Evolutionary conservation across 2,888 invertebrate species (phyloP).

Genomic region (Mylabris sibirica): DNA sequence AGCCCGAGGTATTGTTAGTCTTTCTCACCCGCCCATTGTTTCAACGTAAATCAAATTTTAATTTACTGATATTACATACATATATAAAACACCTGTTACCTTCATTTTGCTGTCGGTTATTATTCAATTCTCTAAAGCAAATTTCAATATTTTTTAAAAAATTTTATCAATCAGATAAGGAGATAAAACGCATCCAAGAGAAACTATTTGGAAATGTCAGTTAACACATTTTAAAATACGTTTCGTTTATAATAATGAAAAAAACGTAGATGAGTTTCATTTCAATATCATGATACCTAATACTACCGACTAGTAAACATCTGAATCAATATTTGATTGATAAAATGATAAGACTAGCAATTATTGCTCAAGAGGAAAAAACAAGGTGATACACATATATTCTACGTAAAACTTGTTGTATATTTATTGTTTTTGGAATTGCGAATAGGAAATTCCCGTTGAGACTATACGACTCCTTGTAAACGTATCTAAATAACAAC

Average conservation of each 20-base stretch:
- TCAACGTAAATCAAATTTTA: constrained; percentile 54
- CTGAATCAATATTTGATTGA: constrained; percentile 5
- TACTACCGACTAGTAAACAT: neutral
- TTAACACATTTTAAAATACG: neutral
- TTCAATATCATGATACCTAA: neutral
- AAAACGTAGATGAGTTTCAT: neutral
- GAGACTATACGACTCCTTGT: neutral
- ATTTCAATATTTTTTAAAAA: too few relatives aligned
- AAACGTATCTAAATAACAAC: neutral
- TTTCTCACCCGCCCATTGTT: constrained; percentile 55
- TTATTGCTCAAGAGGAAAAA: constrained; percentile 1
- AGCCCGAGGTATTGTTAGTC: constrained; percentile 53
- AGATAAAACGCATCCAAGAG: too few relatives aligned
- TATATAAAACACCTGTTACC: constrained; percentile 37
- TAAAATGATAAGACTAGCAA: neutral
- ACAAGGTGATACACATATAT: constrained; percentile 3
- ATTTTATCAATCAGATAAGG: too few relatives aligned
- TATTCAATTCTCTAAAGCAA: constrained; percentile 22
- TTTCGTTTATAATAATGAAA: neutral
- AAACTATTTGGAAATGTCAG: too few relatives aligned
- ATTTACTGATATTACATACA: constrained; percentile 46
- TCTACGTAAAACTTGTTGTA: neutral
- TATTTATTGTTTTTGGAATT: neutral
- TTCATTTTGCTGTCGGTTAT: constrained; percentile 23
- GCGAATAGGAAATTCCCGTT: constrained; percentile 1